phyloP scores from a whole-genome alignment of 1,140 invertebrate genomes.

The Trypoxylus dichotomus region DNA sequence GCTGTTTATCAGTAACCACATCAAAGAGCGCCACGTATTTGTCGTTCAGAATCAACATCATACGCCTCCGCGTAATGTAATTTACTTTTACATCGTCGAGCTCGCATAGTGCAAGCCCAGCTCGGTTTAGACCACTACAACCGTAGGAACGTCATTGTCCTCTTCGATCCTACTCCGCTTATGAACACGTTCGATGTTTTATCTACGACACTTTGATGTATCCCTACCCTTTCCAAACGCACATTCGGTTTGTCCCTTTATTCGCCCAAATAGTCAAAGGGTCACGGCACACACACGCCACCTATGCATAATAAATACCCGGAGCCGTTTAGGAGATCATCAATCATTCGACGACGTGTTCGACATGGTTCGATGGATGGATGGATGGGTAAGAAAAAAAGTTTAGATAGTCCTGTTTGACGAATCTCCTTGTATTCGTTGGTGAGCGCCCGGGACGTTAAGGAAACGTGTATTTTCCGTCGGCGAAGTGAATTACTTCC shows the following conservation, averaged over 20 bases:
- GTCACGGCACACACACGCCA: not conserved
- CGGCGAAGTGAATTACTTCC: not conserved
- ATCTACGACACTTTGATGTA: slow-evolving; percentile 6
- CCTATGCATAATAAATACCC: slow-evolving; percentile 3
- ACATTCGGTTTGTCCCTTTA: not conserved
- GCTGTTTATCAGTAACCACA: no score
- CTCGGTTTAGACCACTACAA: no score
- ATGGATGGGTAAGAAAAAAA: not conserved
- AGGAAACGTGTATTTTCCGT: not conserved
- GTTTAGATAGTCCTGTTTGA: not conserved
- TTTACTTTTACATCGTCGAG: no score
- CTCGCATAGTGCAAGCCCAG: no score
- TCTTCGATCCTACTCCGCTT: no score
- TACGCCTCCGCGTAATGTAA: no score
- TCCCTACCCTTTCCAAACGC: not conserved
- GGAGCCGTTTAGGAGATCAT: not conserved
- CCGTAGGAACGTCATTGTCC: no score
- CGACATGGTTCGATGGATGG: not conserved
- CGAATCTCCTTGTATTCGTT: not conserved
- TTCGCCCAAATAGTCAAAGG: slow-evolving; percentile 6
- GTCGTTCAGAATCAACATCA: no score
- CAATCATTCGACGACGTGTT: not conserved
- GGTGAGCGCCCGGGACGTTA: no score
- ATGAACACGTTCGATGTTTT: not conserved
- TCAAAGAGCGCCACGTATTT: no score